These are phyloP conservation scores for Pangasianodon hypophthalmus DNA, from an alignment of 2,113 vertebrate species.

Conservation along the genomic window DNA sequence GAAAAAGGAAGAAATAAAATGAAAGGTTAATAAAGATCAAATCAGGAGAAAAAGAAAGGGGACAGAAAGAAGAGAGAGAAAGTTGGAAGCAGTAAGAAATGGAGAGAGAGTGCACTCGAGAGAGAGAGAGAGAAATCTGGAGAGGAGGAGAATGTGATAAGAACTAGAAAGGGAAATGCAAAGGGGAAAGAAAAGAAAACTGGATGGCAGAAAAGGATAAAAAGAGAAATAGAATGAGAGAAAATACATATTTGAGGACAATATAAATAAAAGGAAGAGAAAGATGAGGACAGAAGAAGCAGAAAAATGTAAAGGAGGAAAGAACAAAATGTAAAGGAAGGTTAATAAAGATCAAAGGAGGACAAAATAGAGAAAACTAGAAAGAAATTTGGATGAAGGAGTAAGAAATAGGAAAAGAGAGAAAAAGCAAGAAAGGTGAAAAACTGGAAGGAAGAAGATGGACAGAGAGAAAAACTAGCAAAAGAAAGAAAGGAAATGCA, in stretches of 20 bases:
- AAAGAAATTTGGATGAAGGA: neutral
- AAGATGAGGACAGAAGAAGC: neutral
- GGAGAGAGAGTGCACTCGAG: no score
- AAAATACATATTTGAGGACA: neutral
- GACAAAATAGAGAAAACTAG: neutral
- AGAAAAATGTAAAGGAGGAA: no score
- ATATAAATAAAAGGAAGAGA: neutral
- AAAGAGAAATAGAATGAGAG: neutral
- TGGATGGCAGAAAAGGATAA: neutral
- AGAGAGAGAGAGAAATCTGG: neutral
- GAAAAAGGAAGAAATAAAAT: neutral
- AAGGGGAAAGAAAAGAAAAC: neutral
- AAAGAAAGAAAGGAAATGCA: neutral
- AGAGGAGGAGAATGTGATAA: neutral
- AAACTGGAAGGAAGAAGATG: neutral
- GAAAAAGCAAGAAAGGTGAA: neutral
- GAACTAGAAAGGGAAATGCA: no score
- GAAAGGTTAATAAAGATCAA: neutral
- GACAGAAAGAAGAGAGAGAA: neutral
- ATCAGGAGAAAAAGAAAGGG: neutral
- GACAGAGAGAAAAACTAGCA: neutral
- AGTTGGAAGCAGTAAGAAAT: neutral
- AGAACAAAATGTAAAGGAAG: neutral
- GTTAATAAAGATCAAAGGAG: neutral
- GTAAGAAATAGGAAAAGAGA: neutral